Percentiles rank a stretch among this genome's conserved stretches.
Conservation (phyloP, 2,888 invertebrate species). For the Dryadula phaetusa region DNA sequence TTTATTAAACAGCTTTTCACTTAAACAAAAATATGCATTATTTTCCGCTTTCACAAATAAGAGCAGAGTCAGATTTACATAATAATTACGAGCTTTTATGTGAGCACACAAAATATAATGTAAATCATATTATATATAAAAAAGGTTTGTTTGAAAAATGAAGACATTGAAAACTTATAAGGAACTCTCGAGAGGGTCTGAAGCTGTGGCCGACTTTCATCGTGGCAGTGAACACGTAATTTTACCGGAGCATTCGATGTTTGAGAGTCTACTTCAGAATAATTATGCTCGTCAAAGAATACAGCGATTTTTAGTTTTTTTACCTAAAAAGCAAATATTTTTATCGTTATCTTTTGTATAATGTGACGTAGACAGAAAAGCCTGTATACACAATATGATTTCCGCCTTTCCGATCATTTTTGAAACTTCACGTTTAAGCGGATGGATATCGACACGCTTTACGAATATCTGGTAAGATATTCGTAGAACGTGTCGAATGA, state of each 20-base stretch:
- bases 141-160: slow-evolving; percentile 28
- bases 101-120: not conserved
- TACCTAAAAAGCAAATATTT: not conserved
- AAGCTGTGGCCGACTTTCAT: slow-evolving; percentile 43
- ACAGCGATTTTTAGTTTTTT: slow-evolving; percentile 20
- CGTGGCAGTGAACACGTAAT: slow-evolving; percentile 45
- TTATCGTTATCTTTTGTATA: not conserved
- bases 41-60: not conserved
- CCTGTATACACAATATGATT: not conserved
- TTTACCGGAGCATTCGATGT: slow-evolving; percentile 38
- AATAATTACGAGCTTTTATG: slow-evolving; percentile 4
- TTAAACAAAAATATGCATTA: not conserved
- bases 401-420: not conserved
- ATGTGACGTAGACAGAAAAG: not conserved
- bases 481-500: too few relatives aligned
- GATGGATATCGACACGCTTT: not conserved
- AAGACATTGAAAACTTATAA: slow-evolving; percentile 40
- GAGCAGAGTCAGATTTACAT: not conserved
- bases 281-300: slow-evolving; percentile 35
- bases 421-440: too few relatives aligned
- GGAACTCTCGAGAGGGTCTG: slow-evolving; percentile 47
- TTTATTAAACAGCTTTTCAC: not conserved
- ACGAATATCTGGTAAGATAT: too few relatives aligned
- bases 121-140: not conserved
- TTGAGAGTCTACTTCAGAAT: slow-evolving; percentile 31